A percentile compares a stretch with the other conserved stretches of the same genome.
Evolutionary conservation across 2,797 vertebrate genomes (phyloP).

Genomic region (Gambelia wislizenii): DNA sequence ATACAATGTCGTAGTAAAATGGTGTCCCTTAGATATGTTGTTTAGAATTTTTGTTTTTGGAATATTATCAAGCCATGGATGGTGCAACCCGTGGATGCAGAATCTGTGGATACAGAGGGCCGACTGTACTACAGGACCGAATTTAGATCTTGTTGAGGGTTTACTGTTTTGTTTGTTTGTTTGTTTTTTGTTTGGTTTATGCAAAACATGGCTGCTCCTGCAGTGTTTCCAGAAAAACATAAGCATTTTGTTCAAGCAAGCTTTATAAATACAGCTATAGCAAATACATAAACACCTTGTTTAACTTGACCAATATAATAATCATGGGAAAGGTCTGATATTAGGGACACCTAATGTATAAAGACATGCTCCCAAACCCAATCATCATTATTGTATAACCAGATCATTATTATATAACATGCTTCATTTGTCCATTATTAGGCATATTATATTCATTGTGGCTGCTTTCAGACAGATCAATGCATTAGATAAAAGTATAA

Average conservation of each 20-base stretch:
- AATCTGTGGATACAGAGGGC: too few species aligned
- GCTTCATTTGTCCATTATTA: neutral
- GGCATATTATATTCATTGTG: neutral
- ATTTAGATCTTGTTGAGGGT: too few species aligned
- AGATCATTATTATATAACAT: neutral
- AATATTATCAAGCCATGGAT: too few species aligned
- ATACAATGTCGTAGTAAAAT: too few species aligned
- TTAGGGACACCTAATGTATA: neutral
- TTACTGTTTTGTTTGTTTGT: too few species aligned
- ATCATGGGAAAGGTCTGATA: neutral
- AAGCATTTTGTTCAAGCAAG: neutral
- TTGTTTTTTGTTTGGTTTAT: too few species aligned
- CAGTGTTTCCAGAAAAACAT: neutral
- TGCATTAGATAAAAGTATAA: conserved; percentile 33
- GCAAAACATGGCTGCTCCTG: too few species aligned
- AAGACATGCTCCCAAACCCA: neutral
- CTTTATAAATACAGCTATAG: neutral
- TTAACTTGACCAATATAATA: neutral
- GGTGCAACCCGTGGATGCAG: too few species aligned
- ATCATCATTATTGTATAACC: neutral
- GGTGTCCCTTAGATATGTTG: too few species aligned
- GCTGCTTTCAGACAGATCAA: neutral
- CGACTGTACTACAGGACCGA: too few species aligned
- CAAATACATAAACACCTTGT: neutral
- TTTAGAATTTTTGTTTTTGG: too few species aligned